Base-by-base conservation (phyloP, 2,888 invertebrate species). In the Trichogramma evanescens region DNA sequence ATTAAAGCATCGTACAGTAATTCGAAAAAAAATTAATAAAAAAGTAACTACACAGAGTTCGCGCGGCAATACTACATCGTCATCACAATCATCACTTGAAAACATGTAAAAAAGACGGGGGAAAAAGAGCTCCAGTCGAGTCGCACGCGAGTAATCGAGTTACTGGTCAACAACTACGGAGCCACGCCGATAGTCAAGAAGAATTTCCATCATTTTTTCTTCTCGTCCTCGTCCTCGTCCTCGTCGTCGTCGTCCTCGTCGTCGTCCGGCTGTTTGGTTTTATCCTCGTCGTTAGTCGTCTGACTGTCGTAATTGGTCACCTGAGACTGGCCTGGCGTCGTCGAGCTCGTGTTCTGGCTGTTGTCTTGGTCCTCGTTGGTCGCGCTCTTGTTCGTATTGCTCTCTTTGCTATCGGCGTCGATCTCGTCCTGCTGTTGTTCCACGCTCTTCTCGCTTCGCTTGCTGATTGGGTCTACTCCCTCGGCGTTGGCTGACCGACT, bases 221-320 rank as follows among this genome's bases (percentile, higher is more conserved):
- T 40, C 8, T 50, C 56, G 50, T 59, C 64, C 6, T 63, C 62
- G 4, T 68, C 66, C 4, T 65, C 67, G 5, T 67, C 66, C n/a
- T 54, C 58, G 26, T 65, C 62, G 10, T 64, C 58, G 1, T 58
- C 54, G 41, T 56, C 51, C 10, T 62, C 56, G 59, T 64, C 63
- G 6, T 67, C 65, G 26, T 59, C 57, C 26, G 56, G 45, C 6
- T 39, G 41, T 13, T 67, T 61, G 41, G 65, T 55, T 10, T 65
- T 67, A 44, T 59, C 56, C 4, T 54, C 54, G 10, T 53, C 56
- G 10, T 8, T 48, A 8, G 39, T 42, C n/a, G 43, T 59, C 43
- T 61, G 48, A 4, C 41, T 52, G 4, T 61, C 52, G n/a, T 55
- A 49, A 6, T 57, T 58, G 5, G 45, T n/a, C 6, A 38, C 54